Evolutionary conservation across 1,140 invertebrate species (phyloP).

Genomic region (Ridgeia piscesae): DNA sequence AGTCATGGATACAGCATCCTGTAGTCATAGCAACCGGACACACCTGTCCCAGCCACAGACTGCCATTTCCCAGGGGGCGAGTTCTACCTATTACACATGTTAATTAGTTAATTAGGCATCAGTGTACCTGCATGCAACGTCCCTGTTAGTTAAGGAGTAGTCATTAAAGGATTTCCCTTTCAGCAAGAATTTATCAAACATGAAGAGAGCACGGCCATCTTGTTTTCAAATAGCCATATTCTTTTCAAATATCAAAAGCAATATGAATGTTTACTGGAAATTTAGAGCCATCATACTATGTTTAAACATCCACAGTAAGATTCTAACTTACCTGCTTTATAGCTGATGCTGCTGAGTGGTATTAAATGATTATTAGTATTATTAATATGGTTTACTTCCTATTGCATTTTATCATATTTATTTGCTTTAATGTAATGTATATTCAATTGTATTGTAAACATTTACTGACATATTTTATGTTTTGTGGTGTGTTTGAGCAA

Average conservation of each 20-base stretch:
- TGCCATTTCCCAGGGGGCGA: background rate
- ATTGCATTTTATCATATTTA: too few species aligned
- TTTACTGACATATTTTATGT: too few species aligned
- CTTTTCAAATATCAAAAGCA: background rate
- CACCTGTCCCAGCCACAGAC: background rate
- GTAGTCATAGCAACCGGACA: background rate
- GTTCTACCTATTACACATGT: background rate
- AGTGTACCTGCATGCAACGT: background rate
- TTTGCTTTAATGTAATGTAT: too few species aligned
- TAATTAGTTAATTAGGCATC: background rate
- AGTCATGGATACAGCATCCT: background rate
- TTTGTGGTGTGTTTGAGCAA: too few species aligned
- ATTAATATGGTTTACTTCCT: too few species aligned
- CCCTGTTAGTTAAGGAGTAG: background rate
- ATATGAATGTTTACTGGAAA: background rate
- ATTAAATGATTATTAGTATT: too few species aligned
- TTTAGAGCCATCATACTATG: background rate
- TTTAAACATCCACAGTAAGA: too few species aligned
- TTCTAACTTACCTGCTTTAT: too few species aligned
- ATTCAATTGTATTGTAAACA: too few species aligned
- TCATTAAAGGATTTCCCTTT: background rate
- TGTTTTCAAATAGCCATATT: background rate
- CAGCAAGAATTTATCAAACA: background rate
- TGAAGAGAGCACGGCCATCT: background rate
- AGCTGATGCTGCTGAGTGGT: too few species aligned